Percentiles rank a stretch among this genome's conserved stretches.
phyloP scores from a whole-genome alignment of 2,113 vertebrate species.

The Nerophis ophidion region DNA sequence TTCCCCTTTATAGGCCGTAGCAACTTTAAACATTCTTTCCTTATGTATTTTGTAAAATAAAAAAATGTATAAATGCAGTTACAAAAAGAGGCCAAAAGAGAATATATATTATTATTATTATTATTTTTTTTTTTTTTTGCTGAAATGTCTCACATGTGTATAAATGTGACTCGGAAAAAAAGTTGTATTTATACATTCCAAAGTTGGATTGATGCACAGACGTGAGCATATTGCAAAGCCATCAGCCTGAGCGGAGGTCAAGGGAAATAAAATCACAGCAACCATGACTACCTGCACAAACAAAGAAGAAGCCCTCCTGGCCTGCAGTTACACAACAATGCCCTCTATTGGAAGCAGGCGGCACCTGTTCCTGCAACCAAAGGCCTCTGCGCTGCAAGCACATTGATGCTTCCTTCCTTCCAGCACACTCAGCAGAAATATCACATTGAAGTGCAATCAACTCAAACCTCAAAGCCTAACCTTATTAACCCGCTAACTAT shows the following conservation, averaged over 20 bases:
- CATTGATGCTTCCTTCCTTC: constrained; percentile 47
- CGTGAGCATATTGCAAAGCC: constrained; percentile 44
- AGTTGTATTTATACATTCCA: neutral
- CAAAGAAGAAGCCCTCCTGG: constrained; percentile 35
- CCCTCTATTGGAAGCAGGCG: constrained; percentile 63
- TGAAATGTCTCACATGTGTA: too few species aligned
- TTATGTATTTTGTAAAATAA: too few species aligned
- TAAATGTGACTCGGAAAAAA: too few species aligned
- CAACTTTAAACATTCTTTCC: too few species aligned
- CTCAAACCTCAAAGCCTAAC: constrained; percentile 63
- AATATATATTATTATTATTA: too few species aligned
- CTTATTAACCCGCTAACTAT: constrained; percentile 64
- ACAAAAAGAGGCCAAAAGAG: too few species aligned
- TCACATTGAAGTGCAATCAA: constrained; percentile 70
- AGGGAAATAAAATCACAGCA: constrained; percentile 37
- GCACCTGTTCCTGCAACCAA: constrained; percentile 39
- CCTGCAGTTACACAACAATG: constrained; percentile 68
- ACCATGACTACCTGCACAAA: constrained; percentile 44
- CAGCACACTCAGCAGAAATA: constrained; percentile 70
- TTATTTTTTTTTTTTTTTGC: too few species aligned
- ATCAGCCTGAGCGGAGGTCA: constrained; percentile 34
- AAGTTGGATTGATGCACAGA: constrained; percentile 42
- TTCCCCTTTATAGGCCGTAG: too few species aligned
- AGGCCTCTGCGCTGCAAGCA: constrained; percentile 38
- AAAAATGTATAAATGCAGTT: too few species aligned